Percentiles rank a stretch among this genome's conserved stretches.
Conservation (phyloP, 1,140 invertebrate genomes). For the Neodiprion virginianus region DNA sequence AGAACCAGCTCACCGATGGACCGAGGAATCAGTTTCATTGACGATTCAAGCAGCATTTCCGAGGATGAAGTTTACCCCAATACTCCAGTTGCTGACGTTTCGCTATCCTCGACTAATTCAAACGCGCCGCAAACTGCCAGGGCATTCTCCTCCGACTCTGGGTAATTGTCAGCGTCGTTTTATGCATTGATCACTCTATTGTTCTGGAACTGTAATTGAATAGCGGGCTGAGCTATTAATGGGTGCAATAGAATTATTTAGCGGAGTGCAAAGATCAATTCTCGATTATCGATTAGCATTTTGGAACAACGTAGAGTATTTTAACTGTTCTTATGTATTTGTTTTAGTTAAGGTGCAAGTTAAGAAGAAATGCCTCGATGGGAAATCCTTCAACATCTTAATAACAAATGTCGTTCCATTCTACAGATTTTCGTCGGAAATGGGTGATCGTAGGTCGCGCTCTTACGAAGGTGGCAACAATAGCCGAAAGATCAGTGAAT, state of each 20-base stretch:
- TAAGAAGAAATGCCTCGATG: too few relatives aligned
- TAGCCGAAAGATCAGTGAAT: conserved; percentile 53
- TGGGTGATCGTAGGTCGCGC: conserved; percentile 55
- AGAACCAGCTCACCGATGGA: conserved; percentile 49
- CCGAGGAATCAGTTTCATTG: conserved; percentile 48
- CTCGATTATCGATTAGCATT: too few relatives aligned
- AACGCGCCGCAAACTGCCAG: conserved; percentile 44
- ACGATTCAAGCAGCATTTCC: conserved; percentile 51
- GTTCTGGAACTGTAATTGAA: too few relatives aligned
- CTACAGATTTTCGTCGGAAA: conserved; percentile 56
- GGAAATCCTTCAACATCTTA: too few relatives aligned
- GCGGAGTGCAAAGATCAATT: too few relatives aligned
- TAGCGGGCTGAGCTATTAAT: too few relatives aligned
- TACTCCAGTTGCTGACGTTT: conserved; percentile 46
- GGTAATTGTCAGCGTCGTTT: conserved; percentile 48
- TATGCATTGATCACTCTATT: too few relatives aligned
- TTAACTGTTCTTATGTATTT: neutral
- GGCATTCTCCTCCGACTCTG: conserved; percentile 64
- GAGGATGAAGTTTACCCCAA: conserved; percentile 48
- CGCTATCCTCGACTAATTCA: conserved; percentile 47
- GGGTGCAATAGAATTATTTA: too few relatives aligned
- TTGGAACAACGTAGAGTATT: too few relatives aligned
- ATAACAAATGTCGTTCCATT: neutral
- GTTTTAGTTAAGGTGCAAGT: too few relatives aligned
- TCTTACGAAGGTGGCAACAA: conserved; percentile 52